Evolutionary conservation across 1,140 invertebrate species (phyloP).

Genomic region (fruit fly (Drosophila melanogaster)): Release_6_plus_ISO1_MT NC_004354.4:16746501-16747000

Average conservation of each 20-base stretch:
- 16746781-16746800: not conserved
- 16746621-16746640: slow-evolving; percentile 6
- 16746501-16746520: slow-evolving; percentile 78
- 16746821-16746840: not conserved
- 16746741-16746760: slow-evolving; percentile 44
- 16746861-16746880: not conserved
- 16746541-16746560: slow-evolving; percentile 71
- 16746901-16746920: slow-evolving; percentile 3
- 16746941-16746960: not conserved
- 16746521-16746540: slow-evolving; percentile 82
- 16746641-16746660: slow-evolving; percentile 11
- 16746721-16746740: not conserved
- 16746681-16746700: slow-evolving; percentile 57
- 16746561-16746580: slow-evolving; percentile 22
- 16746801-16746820: too few relatives aligned
- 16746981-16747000: slow-evolving; percentile 30
- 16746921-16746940: slow-evolving; percentile 1
- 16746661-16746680: slow-evolving; percentile 43
- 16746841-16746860: too few relatives aligned
- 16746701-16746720: slow-evolving; percentile 63
- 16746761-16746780: slow-evolving; percentile 20
- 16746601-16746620: slow-evolving; percentile 7
- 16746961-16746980: slow-evolving; percentile 16
- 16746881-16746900: not conserved
- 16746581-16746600: slow-evolving; percentile 18